Base-by-base conservation (phyloP, 1,140 invertebrate genomes). In the Meloidogyne floridensis region DNA sequence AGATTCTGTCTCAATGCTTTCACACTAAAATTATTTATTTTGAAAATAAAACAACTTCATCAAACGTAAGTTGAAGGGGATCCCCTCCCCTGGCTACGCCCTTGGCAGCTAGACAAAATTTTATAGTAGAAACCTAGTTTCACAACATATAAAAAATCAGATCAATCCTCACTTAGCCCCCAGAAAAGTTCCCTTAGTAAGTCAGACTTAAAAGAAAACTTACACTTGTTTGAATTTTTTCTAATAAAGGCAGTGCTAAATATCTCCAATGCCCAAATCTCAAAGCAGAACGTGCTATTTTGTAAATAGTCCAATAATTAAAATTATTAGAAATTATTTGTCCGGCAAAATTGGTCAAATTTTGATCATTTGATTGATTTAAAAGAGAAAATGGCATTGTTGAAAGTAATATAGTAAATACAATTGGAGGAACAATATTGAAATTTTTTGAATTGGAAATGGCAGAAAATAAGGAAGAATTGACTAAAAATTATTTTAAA, bases 1-100 rank as follows among this genome's bases (percentile, higher is more conserved):
- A 3, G 77, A 76, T 51, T 74, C 71, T 81, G 80, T 80, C 72
- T 80, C 80, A 59, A 80, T 75, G 32, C 65, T 80, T 13, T 80
- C 76, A 20, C 65, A 73, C 80, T 80, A 43, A 80, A 80, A 3
- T 32, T 6, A n/a, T n/a, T n/a, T 43, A 0, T 9, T 32, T 4
- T 4, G 5, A 51, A 56, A 43, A 53, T 15, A 8, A 42, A 13
- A 11, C 20, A 80, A 54, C 9, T n/a, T 32, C 32, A 32, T 32
- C 32, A 32, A 32, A 32, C 32, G 32, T 32, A 32, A 32, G 32
- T 32, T 32, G 32, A 32, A 32, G 32, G 32, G 32, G 32, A 32
- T 32, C 32, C 32, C 32, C 32, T 32, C 32, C 32, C 32, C 32
- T 32, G 32, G 32, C 32, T 32, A 32, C 32, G 32, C 32, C 32